Base-by-base conservation (phyloP, 2,797 vertebrate genomes). In the Dromococcyx pavoninus region DNA sequence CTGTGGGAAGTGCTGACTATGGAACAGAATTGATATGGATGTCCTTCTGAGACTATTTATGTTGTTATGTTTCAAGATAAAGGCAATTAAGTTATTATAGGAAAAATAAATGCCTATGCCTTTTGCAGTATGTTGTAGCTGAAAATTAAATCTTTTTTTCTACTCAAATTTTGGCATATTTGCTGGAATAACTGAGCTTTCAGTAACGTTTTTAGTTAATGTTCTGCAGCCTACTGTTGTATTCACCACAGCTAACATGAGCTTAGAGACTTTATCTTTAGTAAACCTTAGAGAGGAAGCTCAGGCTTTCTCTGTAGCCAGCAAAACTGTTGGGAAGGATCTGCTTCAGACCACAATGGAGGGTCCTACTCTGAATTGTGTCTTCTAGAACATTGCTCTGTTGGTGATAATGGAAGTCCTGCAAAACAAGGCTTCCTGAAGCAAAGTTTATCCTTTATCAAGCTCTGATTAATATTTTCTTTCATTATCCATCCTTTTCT, bases 111-210 rank as follows among this genome's bases (percentile, higher is more conserved):
- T 89, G 69, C 51, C 46, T 74, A 62, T 41, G 82, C 66, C 46
- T 93, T 94, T 86, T 94, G 80, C 83, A 67, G 15, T 78, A 69
- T 88, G 60, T 86, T 94, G 48, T 79, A 88, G 76, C 62, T 95
- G 88, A 89, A 94, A 89, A 93, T 80, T 43, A 87, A 94, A 60
- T 94, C 86, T 90, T 96, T n/a, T n/a, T 94, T 94, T 89, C 64
- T 90, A 37, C 53, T 89, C 50, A 60, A 66, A 64, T 70, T 84
- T 85, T 96, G 74, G 83, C 83, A 11, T 71, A 37, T 81, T 96
- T 96, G 89, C 89, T 94, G 67, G 91, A 94, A 82, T 93, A 70
- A n/a, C 73, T 5, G 23, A 91, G 80, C 69, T 85, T 88, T 91
- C 91, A 86, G 76, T 84, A 91, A 88, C 1, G 0, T 60, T 92